Evolutionary conservation across 1,140 invertebrate species (phyloP).

Genomic region (Nephila pilipes): DNA sequence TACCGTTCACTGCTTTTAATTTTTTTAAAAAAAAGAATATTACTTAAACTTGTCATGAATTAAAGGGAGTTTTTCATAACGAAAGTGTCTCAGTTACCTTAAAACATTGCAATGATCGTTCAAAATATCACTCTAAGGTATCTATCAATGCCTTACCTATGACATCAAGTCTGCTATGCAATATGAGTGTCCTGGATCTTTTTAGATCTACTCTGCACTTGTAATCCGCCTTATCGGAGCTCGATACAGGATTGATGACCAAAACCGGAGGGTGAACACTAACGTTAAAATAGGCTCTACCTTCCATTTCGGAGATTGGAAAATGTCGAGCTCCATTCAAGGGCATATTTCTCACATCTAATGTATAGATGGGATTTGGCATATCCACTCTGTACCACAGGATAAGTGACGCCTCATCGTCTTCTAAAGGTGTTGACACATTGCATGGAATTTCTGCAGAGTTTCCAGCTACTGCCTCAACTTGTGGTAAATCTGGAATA

Average conservation of each 20-base stretch:
- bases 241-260: constrained; percentile 88
- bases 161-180: constrained; percentile 92
- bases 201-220: constrained; percentile 94
- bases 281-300: constrained; percentile 76
- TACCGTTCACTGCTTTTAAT: too few species aligned
- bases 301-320: constrained; percentile 54
- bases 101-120: too few species aligned
- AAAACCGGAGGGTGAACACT: constrained; percentile 85
- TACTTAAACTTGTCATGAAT: too few species aligned
- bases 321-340: constrained; percentile 75
- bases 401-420: constrained; percentile 93
- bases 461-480: constrained; percentile 84
- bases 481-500: constrained; percentile 33
- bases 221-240: constrained; percentile 91
- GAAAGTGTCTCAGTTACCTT: too few species aligned
- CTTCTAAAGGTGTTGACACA: constrained; percentile 87
- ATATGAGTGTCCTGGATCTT: constrained; percentile 93
- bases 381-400: constrained; percentile 92
- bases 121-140: too few species aligned
- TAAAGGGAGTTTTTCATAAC: too few species aligned
- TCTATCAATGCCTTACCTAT: constrained; percentile 87
- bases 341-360: constrained; percentile 74
- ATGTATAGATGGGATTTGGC: constrained; percentile 91
- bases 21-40: too few species aligned
- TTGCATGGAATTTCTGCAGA: constrained; percentile 91